Conservation (phyloP, 2,888 invertebrate genomes). For the Stenoptilia bipunctidactyla region DNA sequence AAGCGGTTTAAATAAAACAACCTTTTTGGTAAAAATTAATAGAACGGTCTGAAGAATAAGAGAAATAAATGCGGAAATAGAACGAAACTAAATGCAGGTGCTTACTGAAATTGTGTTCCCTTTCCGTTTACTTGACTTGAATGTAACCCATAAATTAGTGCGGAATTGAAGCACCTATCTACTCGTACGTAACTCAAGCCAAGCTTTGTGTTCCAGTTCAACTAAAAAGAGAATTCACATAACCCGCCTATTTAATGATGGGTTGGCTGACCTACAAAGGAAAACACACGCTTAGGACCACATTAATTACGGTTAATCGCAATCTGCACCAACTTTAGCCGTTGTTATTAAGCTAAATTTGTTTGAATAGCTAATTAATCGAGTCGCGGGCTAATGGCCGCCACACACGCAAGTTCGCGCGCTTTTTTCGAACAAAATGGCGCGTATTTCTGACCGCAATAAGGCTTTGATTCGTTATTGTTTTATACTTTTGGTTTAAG, state of each 20-base stretch:
- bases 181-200: no score
- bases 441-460: slow-evolving; percentile 10
- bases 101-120: no score
- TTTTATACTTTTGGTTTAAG: slow-evolving; percentile 16
- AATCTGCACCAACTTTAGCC: slow-evolving; percentile 39
- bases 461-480: slow-evolving; percentile 20
- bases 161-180: no score
- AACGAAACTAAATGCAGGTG: no score
- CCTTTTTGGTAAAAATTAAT: no score
- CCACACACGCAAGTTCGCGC: slow-evolving; percentile 36
- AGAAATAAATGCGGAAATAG: no score
- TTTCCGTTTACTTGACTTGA: no score
- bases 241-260: not conserved
- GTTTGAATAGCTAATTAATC: slow-evolving; percentile 61
- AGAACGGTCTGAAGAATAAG: no score
- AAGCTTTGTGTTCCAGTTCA: no score
- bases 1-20: no score
- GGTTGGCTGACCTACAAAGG: not conserved
- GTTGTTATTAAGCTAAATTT: slow-evolving; percentile 60
- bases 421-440: slow-evolving; percentile 2
- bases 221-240: no score
- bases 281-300: slow-evolving; percentile 24
- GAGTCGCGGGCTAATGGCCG: slow-evolving; percentile 28
- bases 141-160: no score
- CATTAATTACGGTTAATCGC: slow-evolving; percentile 40